Evolutionary conservation across 92 coral and sea anemone genomes (phyloP), one percentile per base, ranked within the genome.

Genomic region (Desmophyllum pertusum): DNA sequence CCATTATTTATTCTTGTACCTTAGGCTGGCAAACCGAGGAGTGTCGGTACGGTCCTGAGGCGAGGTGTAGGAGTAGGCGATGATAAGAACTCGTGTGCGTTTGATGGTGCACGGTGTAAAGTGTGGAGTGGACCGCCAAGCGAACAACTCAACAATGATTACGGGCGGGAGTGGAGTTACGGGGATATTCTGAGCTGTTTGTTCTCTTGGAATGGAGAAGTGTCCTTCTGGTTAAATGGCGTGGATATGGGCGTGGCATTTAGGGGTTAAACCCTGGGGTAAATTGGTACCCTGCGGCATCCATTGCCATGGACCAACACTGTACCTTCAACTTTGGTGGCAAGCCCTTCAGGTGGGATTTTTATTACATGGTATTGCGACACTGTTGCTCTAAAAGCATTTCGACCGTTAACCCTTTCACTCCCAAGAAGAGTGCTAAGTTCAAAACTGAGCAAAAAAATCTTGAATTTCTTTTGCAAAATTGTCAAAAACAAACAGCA

Each of bases 61-160:
- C 93, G 92, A 74, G 99, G 99, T 17, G 96, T 89, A n/a, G 99
- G 99, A 37, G 99, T 97, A 19, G 99, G 99, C 6, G 99, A 97
- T 48, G 97, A 97, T 85, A 73, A 84, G 65, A 85, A 93, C 83
- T 97, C 99, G 11, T 97, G 95, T 51, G 99, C 99, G 7, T 97
- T 94, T 55, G 99, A 97, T 57, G 99, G 99, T 36, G 99, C 99
- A 4, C 90, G 99, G 63, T 89, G 98, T 63, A 97, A 97, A 72
- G 91, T 94, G 63, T 97, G 99, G 99, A 94, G 88, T 41, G 98
- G 99, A 19, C 98, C 99, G 1, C 97, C 94, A 3, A 83, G 92
- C 48, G 95, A 93, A 61, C 96, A 93, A 52, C 85, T 85, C 30
- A 89, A 89, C 91, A 97, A 97, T 73, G 99, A 97, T 77, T 97